Evolutionary conservation across 2,797 vertebrate genomes (phyloP), one percentile per base, ranked within the genome.

Genomic region (Microctenopoma lineatum): DNA sequence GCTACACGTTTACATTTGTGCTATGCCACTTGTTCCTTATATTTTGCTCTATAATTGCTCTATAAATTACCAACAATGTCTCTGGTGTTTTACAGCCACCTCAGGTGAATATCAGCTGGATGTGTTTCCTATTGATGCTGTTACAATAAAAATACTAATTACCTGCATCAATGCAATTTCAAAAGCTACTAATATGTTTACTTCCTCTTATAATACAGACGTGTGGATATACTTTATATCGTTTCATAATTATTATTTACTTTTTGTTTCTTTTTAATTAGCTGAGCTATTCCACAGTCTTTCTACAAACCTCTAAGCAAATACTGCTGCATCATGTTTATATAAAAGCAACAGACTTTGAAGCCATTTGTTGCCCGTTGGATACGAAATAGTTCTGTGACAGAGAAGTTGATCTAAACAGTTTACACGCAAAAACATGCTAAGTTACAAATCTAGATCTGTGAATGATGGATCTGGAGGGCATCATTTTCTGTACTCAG

Each of bases 381-480:
- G 34, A n/a, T 53, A 46, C 25, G 12, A 27, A 66, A 66, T 53
- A 14, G 13, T 61, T 71, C 10, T 52, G 55, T 63, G 47, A 72
- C 69, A 53, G 26, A 73, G 15, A 45, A 42, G 64, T 59, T 21
- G 21, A 69, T 27, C 45, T 14, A 54, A 68, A 83, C 69, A 25
- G 34, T 63, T 41, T 45, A 52, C 50, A 75, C 38, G 67, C 32
- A 64, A 66, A 79, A 34, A 44, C 52, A 59, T 25, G 39, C 58
- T n/a, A 53, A 72, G 41, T 64, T 53, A 72, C 60, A 80, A 75
- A 82, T 75, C 64, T 62, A 78, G 64, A 74, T 59, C 56, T 55
- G 62, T 65, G 70, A 82, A 77, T 76, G 34, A 70, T 71, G 46
- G 53, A 69, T 64, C 79, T 70, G 21, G n/a, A 81, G 66, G 73